Percentiles rank a stretch among this genome's conserved stretches.
Conservation (phyloP, 2,113 vertebrate genomes). For the Azemiops feae region DNA sequence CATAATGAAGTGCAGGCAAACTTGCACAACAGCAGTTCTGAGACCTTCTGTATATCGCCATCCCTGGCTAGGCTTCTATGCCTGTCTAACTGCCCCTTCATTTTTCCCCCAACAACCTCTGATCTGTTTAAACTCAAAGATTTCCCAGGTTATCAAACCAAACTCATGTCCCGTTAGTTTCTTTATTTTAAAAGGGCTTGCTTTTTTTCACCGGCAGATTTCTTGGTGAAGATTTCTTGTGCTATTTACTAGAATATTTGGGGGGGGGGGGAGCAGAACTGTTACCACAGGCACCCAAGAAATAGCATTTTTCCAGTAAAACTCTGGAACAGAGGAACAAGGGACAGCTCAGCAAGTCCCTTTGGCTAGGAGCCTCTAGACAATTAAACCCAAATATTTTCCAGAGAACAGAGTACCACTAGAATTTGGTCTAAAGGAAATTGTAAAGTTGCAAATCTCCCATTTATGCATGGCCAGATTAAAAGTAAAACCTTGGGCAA, state of each 20-base stretch:
- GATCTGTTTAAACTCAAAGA: not conserved
- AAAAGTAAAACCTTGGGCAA: not conserved
- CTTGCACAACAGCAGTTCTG: not conserved
- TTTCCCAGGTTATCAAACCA: not conserved
- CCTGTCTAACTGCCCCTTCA: not conserved
- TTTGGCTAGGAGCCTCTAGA: not conserved
- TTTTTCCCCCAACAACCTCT: not conserved
- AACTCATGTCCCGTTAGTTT: not conserved
- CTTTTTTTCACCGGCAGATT: not conserved
- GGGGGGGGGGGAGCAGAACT: not conserved
- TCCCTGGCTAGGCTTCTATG: not conserved
- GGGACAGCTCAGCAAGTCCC: not conserved
- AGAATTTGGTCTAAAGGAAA: too few species aligned
- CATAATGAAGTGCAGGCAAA: not conserved
- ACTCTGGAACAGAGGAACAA: not conserved
- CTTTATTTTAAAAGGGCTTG: not conserved
- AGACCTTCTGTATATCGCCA: not conserved
- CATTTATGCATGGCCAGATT: not conserved
- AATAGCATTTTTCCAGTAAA: not conserved
- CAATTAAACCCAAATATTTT: not conserved
- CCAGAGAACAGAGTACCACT: not conserved
- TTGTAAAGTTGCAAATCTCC: too few species aligned
- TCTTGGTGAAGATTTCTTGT: not conserved
- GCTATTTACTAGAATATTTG: not conserved
- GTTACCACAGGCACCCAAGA: not conserved